A percentile compares a stretch with the other conserved stretches of the same genome.
Evolutionary conservation across 1,140 invertebrate genomes (phyloP).

Genomic region (Micrasema minimum): DNA sequence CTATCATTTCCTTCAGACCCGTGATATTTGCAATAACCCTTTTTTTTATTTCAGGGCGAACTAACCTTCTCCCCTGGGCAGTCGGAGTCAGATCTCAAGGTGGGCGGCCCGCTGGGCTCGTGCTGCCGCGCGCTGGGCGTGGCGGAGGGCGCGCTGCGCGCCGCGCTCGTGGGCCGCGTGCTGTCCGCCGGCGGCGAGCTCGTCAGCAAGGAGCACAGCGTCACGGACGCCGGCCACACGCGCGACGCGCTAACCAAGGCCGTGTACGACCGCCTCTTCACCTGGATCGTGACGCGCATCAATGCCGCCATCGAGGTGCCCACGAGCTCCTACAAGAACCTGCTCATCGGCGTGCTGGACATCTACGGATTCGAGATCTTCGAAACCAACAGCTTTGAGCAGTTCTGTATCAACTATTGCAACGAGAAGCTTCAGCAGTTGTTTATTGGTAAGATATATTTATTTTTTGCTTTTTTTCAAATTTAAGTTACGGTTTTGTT

Average conservation of each 20-base stretch:
- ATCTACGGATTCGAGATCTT: slow-evolving; percentile 96
- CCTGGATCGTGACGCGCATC: slow-evolving; percentile 85
- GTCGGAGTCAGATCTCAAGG: slow-evolving; percentile 55
- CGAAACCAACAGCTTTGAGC: slow-evolving; percentile 81
- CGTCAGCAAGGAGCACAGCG: slow-evolving; percentile 80
- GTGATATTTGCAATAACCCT: slow-evolving; percentile 51
- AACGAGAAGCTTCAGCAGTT: slow-evolving; percentile 93
- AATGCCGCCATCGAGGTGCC: slow-evolving; percentile 80
- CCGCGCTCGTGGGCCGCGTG: slow-evolving; percentile 83
- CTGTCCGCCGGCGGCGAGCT: slow-evolving; percentile 88
- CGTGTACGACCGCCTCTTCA: slow-evolving; percentile 88
- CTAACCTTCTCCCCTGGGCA: slow-evolving; percentile 57
- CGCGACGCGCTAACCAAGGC: slow-evolving; percentile 89
- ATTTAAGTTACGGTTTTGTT: no score
- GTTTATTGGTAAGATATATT: slow-evolving; percentile 91
- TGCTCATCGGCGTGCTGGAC: slow-evolving; percentile 89
- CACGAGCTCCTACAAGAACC: slow-evolving; percentile 69
- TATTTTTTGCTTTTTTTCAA: no score
- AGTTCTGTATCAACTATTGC: slow-evolving; percentile 96
- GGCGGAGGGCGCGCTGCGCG: slow-evolving; percentile 70
- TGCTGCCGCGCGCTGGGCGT: slow-evolving; percentile 75
- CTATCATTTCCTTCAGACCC: no score
- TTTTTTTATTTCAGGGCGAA: slow-evolving; percentile 58
- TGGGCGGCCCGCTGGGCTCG: slow-evolving; percentile 56
- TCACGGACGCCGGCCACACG: slow-evolving; percentile 82